Percentiles rank a stretch among this genome's conserved stretches.
Evolutionary conservation across 30 jellyfish, hydroid and myxozoan species (phyloP).

Genomic region (Chrysaora quinquecirrha): DNA sequence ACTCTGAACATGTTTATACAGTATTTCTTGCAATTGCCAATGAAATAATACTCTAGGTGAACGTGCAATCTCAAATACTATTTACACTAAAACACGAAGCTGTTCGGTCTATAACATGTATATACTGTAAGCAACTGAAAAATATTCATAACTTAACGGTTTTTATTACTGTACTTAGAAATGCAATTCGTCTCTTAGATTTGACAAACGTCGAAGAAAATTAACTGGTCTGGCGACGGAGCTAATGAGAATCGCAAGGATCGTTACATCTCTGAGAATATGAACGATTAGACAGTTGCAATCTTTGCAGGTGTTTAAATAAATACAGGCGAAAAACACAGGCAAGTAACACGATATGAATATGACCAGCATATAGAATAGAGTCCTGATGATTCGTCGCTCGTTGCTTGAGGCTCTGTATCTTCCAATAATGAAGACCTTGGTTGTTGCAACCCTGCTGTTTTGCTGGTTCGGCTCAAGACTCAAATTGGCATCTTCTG

Average conservation of each 20-base stretch:
- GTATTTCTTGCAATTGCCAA: too few species aligned
- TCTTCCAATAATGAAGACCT: conserved; percentile 68
- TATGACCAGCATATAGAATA: conserved; percentile 55
- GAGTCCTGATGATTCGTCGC: conserved; percentile 62
- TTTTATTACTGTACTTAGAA: too few species aligned
- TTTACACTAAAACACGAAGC: too few species aligned
- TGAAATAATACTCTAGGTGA: too few species aligned
- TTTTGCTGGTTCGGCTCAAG: conserved; percentile 48
- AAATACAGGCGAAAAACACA: conserved; percentile 56
- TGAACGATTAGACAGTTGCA: conserved; percentile 74
- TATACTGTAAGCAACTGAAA: too few species aligned
- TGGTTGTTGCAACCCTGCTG: conserved; percentile 62
- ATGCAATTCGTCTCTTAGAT: conserved; percentile 48
- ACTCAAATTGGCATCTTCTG: conserved; percentile 64
- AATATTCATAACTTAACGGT: too few species aligned
- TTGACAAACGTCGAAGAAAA: conserved; percentile 49
- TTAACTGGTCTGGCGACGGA: conserved; percentile 66
- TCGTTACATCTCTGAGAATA: conserved; percentile 52
- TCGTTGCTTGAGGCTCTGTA: conserved; percentile 68
- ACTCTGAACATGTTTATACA: too few species aligned
- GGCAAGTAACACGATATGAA: conserved; percentile 68
- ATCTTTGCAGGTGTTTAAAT: conserved; percentile 55
- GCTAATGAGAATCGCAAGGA: conserved; percentile 55
- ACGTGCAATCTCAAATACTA: too few species aligned
- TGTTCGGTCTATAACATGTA: too few species aligned